These are phyloP conservation scores for Anastrepha obliqua DNA, from an alignment of 1,140 invertebrate species.

Conservation along the genomic window DNA sequence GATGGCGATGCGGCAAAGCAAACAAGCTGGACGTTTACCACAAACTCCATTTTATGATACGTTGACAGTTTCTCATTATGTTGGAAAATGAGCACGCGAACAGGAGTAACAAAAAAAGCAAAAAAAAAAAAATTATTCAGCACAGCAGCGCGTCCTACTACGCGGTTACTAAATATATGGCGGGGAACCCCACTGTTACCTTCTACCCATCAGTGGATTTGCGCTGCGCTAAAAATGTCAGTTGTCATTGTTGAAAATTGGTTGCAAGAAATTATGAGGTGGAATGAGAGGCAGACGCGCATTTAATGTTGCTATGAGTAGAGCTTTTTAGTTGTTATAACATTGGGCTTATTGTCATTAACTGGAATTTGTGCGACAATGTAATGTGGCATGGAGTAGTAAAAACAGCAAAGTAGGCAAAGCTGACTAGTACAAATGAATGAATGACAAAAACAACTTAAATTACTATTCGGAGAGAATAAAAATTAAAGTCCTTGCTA, in stretches of 20 bases:
- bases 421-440: neutral
- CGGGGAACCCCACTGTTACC: neutral
- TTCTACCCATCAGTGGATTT: neutral
- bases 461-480: neutral
- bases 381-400: neutral
- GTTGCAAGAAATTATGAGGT: constrained; percentile 28
- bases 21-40: neutral
- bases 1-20: neutral
- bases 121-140: constrained; percentile 18
- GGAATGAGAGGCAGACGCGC: neutral
- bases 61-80: constrained; percentile 47
- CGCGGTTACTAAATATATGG: neutral
- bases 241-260: constrained; percentile 52
- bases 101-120: neutral
- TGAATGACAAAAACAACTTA: constrained; percentile 6
- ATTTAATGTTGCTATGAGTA: constrained; percentile 18
- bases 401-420: neutral
- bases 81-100: constrained; percentile 30
- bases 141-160: neutral
- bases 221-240: constrained; percentile 36
- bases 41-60: constrained; percentile 24
- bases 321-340: constrained; percentile 30
- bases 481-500: neutral
- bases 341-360: constrained; percentile 50
- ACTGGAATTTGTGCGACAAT: constrained; percentile 30